These are phyloP conservation scores for Gymnothorax javanicus DNA, from an alignment of 2,797 vertebrate genomes.

Conservation along the genomic window DNA sequence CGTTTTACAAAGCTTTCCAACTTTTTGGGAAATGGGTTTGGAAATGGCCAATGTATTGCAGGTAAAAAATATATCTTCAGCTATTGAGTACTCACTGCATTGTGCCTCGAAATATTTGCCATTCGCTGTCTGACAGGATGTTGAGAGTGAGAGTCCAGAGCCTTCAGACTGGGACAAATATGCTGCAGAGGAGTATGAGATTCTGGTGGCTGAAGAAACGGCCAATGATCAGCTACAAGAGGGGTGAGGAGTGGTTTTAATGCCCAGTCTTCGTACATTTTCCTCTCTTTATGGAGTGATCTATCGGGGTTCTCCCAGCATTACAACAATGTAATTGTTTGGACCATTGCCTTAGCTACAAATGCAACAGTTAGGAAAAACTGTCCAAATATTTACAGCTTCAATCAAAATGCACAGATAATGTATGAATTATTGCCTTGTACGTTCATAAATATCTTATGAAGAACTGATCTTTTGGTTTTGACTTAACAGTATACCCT, in stretches of 20 bases:
- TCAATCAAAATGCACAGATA: not conserved
- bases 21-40: too few species aligned
- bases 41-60: not conserved
- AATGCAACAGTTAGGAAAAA: not conserved
- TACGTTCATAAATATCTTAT: too few species aligned
- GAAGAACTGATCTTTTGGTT: not conserved
- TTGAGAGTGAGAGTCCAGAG: constrained; percentile 90
- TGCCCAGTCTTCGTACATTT: not conserved
- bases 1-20: too few species aligned
- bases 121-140: constrained; percentile 74
- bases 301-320: not conserved
- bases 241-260: constrained; percentile 70
- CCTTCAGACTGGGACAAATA: constrained; percentile 98
- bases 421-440: not conserved
- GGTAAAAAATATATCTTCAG: not conserved
- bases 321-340: not conserved
- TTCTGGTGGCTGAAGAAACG: constrained; percentile 94
- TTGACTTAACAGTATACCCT: too few species aligned
- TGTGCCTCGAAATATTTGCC: not conserved
- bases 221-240: constrained; percentile 93
- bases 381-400: not conserved
- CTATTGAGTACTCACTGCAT: not conserved
- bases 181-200: constrained; percentile 95
- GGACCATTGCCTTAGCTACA: not conserved
- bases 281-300: not conserved